Evolutionary conservation across 2,888 invertebrate species (phyloP).

Genomic region (Punctoribates punctum): DNA sequence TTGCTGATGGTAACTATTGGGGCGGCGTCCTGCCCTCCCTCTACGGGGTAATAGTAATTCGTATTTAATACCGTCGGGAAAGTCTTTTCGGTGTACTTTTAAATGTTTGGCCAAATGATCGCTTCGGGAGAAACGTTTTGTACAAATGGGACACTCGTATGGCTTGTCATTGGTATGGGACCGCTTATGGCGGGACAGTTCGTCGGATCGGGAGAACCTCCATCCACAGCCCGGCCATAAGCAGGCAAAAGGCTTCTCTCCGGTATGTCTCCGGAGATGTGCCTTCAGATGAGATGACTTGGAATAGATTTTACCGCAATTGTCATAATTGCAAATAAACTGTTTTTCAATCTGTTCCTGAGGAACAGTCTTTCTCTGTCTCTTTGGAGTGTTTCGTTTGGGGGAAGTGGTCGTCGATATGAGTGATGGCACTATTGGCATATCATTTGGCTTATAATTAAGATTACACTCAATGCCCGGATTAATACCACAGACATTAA

Average conservation of each 20-base stretch:
- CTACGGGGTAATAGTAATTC: constrained; percentile 39
- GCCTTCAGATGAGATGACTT: constrained; percentile 87
- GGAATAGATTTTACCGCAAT: constrained; percentile 76
- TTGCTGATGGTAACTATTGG: constrained; percentile 26
- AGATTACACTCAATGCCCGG: not conserved
- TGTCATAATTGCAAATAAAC: constrained; percentile 65
- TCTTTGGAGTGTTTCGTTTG: not conserved
- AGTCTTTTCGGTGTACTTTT: constrained; percentile 57
- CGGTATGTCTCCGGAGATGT: constrained; percentile 76
- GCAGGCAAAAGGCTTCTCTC: constrained; percentile 61
- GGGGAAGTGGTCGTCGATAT: not conserved
- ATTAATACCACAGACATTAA: not conserved
- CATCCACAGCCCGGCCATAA: constrained; percentile 73
- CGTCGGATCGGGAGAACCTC: constrained; percentile 91
- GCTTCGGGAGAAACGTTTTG: constrained; percentile 83
- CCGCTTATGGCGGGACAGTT: constrained; percentile 82
- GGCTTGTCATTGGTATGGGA: constrained; percentile 95
- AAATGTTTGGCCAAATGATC: constrained; percentile 91
- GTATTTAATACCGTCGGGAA: constrained; percentile 41
- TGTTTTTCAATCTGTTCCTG: constrained; percentile 56
- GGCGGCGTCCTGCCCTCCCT: constrained; percentile 41
- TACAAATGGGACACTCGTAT: constrained; percentile 80
- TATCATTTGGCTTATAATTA: not conserved
- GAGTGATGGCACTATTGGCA: not conserved
- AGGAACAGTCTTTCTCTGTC: not conserved